A percentile compares a stretch with the other conserved stretches of the same genome.
These are phyloP conservation scores for Odontomachus brunneus DNA, from an alignment of 1,140 invertebrate genomes.

Conservation along the genomic window DNA sequence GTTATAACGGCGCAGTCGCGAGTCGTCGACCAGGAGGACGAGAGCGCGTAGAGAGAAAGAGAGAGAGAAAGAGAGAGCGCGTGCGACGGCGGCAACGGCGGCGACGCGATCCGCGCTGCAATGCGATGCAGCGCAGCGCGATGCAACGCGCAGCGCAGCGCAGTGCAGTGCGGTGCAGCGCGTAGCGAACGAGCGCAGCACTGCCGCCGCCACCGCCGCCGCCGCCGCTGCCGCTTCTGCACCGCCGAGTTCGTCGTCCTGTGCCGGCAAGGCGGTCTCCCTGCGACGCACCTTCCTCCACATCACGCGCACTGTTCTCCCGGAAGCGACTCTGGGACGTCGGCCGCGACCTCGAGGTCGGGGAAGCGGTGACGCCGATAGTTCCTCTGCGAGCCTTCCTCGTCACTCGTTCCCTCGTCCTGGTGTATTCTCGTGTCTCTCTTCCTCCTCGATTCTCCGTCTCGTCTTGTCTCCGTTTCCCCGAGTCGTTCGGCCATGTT, in stretches of 20 bases:
- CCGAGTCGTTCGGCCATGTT: background rate
- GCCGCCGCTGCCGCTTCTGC: constrained; percentile 13
- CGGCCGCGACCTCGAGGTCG: constrained; percentile 37
- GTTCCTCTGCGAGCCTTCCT: constrained; percentile 6
- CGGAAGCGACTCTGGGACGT: constrained; percentile 56
- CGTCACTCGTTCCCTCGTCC: background rate
- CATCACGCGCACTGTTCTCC: constrained; percentile 2
- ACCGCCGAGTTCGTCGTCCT: constrained; percentile 67
- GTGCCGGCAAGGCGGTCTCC: constrained; percentile 17
- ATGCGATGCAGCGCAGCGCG: background rate
- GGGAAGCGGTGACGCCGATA: constrained; percentile 30
- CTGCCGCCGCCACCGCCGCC: constrained; percentile 23
- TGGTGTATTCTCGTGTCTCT: background rate
- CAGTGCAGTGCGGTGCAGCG: background rate
- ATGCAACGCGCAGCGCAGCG: background rate
- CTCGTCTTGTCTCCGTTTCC: constrained; percentile 8
- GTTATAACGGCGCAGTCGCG: constrained; percentile 78
- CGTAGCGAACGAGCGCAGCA: constrained; percentile 19
- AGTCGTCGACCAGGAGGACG: constrained; percentile 70
- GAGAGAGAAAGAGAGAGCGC: constrained; percentile 4
- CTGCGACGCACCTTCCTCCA: constrained; percentile 50
- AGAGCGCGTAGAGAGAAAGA: background rate
- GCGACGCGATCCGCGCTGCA: background rate
- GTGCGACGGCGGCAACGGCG: constrained; percentile 21
- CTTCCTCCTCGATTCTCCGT: background rate